These are phyloP conservation scores for Drosophila chauvacae DNA, from an alignment of 1,140 invertebrate species.

Conservation along the genomic window DNA sequence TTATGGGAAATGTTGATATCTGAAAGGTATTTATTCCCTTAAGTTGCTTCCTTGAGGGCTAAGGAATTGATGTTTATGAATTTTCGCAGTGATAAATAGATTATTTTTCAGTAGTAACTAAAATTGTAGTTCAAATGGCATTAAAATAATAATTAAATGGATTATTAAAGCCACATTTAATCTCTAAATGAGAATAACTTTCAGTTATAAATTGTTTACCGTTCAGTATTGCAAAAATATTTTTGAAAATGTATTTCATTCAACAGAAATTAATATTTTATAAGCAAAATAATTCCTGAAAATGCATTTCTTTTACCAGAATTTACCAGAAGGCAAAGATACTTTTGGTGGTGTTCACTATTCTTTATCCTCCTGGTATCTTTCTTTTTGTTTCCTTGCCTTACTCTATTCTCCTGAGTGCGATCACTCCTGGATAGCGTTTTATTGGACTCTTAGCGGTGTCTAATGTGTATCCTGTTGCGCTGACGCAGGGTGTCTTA, in stretches of 20 bases:
- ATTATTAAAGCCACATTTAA: background rate
- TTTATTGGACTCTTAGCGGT: conserved; percentile 69
- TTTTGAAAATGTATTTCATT: background rate
- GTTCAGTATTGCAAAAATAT: background rate
- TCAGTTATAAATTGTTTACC: accelerated
- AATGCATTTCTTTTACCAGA: background rate
- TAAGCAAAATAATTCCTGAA: background rate
- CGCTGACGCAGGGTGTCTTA: conserved; percentile 54
- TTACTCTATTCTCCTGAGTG: background rate
- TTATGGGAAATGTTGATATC: too few species aligned
- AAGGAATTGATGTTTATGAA: background rate
- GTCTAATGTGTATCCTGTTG: conserved; percentile 77
- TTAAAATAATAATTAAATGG: background rate
- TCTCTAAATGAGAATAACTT: background rate
- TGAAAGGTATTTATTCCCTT: background rate
- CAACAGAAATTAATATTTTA: background rate
- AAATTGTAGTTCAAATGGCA: too few species aligned
- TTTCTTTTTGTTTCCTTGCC: background rate
- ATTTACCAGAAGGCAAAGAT: background rate
- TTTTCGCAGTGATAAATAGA: background rate
- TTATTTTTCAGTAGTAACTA: background rate
- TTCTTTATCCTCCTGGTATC: conserved; percentile 1
- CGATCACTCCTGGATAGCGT: conserved; percentile 23
- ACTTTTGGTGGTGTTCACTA: background rate
- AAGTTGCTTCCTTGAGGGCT: too few species aligned